Evolutionary conservation across 2,888 invertebrate genomes (phyloP), one percentile per base, ranked within the genome.

Genomic region (Drosophila prostipennis): DNA sequence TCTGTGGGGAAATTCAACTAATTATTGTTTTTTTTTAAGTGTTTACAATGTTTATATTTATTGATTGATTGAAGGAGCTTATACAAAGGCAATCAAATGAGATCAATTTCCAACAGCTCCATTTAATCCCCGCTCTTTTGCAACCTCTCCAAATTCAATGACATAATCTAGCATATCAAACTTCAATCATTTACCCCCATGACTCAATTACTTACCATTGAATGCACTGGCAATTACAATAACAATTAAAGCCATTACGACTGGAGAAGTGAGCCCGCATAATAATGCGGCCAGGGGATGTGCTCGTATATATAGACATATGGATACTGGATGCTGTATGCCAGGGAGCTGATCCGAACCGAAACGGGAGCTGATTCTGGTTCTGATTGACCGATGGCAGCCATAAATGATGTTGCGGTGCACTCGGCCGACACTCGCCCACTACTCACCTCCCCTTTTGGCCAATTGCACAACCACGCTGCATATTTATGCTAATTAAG

Each of bases 401-500:
- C 69, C 69, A 72, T 76, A 75, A 77, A 85, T 79, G 79, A 72
- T 55, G 34, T 55, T 36, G 55, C 55, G 59, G 72, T 82, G 82
- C 82, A 75, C 77, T 81, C 61, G 70, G 65, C 55, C 72, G 77
- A 72, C 70, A 74, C 43, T 49, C 43, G 6, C 8, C 29, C 43
- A 34, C 2, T 16, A 8, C 14, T 43, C 59, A 58, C 54, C 75
- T 58, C 46, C 36, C 51, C n/a, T 40, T 60, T 29, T 54, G 71
- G 72, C 54, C 51, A 40, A 42, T 61, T 73, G 63, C 55, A 63
- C 64, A 74, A 69, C 64, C 72, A 45, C 65, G 76, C 63, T 76
- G 69, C 63, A 74, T 74, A 80, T 80, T 82, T 87, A 82, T 82
- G 82, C 82, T 82, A 82, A 82, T 82, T 82, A 82, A 82, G 87